A percentile compares a stretch with the other conserved stretches of the same genome.
phyloP scores from a whole-genome alignment of 1,140 invertebrate species.

The Colletes gigas region DNA sequence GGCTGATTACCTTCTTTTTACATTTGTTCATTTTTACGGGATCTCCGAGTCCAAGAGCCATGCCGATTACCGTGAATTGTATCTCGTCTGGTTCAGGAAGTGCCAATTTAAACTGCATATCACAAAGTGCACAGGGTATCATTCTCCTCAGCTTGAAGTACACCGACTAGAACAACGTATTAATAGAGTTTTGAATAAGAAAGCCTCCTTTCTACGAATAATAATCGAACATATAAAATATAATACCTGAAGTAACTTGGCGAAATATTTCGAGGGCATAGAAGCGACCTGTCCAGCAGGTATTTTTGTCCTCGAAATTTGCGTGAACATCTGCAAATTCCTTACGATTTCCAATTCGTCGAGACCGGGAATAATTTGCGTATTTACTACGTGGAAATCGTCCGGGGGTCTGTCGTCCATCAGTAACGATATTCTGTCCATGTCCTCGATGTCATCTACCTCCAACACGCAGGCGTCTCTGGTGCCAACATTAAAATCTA shows the following conservation, averaged over 20 bases:
- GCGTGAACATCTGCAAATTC: conserved; percentile 94
- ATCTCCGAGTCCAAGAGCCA: conserved; percentile 87
- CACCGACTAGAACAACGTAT: conserved; percentile 84
- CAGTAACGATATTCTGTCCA: conserved; percentile 89
- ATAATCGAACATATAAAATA: neutral
- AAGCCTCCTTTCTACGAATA: neutral
- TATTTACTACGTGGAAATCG: conserved; percentile 93
- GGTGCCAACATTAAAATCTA: conserved; percentile 89
- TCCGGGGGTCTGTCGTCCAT: conserved; percentile 89
- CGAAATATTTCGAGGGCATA: conserved; percentile 85
- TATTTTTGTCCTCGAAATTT: conserved; percentile 89
- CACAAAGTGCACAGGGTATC: conserved; percentile 91
- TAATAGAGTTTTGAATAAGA: neutral
- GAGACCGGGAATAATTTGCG: conserved; percentile 89
- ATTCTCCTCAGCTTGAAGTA: conserved; percentile 93
- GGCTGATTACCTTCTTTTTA: conserved; percentile 73
- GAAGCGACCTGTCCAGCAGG: conserved; percentile 79
- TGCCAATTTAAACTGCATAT: conserved; percentile 89
- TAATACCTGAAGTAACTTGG: conserved; percentile 83
- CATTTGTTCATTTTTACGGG: conserved; percentile 78
- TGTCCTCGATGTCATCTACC: conserved; percentile 93
- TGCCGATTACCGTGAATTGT: conserved; percentile 90
- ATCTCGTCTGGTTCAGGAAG: conserved; percentile 94
- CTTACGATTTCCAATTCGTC: conserved; percentile 85
- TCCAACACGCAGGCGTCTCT: conserved; percentile 93